A percentile compares a stretch with the other conserved stretches of the same genome.
Conservation (phyloP, 2,888 invertebrate species). For the Trypoxylon attenuatum region DNA sequence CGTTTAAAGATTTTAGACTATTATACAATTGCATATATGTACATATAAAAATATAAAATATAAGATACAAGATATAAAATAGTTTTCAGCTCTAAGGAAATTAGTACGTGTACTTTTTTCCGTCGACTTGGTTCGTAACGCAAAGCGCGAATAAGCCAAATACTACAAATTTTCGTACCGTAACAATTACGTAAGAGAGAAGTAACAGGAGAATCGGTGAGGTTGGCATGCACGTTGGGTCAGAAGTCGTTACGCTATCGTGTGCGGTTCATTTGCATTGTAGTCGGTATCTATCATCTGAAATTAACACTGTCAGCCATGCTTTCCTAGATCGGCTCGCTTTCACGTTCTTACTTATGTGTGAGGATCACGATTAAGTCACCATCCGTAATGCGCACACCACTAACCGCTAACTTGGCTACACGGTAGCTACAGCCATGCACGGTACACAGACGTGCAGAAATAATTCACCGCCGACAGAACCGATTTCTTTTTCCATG, state of each 20-base stretch:
- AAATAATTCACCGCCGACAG: not conserved
- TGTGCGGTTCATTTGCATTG: constrained; percentile 69
- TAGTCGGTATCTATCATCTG: constrained; percentile 68
- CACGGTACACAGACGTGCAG: too few relatives aligned
- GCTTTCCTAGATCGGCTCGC: constrained; percentile 59
- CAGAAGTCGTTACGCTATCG: constrained; percentile 56
- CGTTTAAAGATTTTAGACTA: too few relatives aligned
- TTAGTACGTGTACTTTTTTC: too few relatives aligned
- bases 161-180: constrained; percentile 8
- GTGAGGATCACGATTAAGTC: constrained; percentile 60
- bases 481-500: constrained; percentile 15
- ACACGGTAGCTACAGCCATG: too few relatives aligned
- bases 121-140: too few relatives aligned
- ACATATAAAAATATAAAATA: not conserved
- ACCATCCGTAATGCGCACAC: constrained; percentile 53
- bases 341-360: constrained; percentile 59
- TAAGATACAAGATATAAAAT: too few relatives aligned
- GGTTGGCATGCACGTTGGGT: constrained; percentile 46
- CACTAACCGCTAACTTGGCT: constrained; percentile 43
- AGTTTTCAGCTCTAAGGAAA: too few relatives aligned
- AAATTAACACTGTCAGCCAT: constrained; percentile 70
- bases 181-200: constrained; percentile 27
- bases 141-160: not conserved
- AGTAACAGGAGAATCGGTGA: constrained; percentile 20
- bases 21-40: too few relatives aligned